phyloP scores from a whole-genome alignment of 92 coral and sea anemone genomes.

The Galaxea fascicularis region DNA sequence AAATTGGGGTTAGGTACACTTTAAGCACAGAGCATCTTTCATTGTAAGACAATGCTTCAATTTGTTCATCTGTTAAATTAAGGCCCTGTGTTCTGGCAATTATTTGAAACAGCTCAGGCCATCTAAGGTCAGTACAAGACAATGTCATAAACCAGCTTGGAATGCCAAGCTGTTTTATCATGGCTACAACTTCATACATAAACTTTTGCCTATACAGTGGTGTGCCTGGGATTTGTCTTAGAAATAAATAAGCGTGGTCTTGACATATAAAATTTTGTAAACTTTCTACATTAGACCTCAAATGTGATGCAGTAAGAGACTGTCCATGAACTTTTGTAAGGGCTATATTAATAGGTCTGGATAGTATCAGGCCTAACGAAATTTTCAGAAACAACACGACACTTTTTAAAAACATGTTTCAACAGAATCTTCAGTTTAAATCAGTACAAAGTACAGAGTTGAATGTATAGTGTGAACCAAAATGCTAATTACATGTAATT shows the following conservation, averaged over 20 bases:
- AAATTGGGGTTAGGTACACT: too few species aligned
- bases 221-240: constrained; percentile 54
- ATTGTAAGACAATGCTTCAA: constrained; percentile 55
- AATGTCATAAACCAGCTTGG: too few species aligned
- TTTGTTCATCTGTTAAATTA: constrained; percentile 54
- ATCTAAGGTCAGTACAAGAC: constrained; percentile 64
- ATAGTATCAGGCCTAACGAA: too few species aligned
- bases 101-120: constrained; percentile 64
- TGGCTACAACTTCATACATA: too few species aligned
- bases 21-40: constrained; percentile 24
- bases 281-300: constrained; percentile 42
- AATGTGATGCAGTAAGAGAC: constrained; percentile 65
- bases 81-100: constrained; percentile 51
- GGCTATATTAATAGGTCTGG: constrained; percentile 18
- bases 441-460: too few species aligned
- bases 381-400: too few species aligned
- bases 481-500: too few species aligned
- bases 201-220: too few species aligned
- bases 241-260: constrained; percentile 71
- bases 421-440: too few species aligned
- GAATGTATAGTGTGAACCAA: too few species aligned
- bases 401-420: too few species aligned
- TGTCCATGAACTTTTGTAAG: constrained; percentile 63
- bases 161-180: too few species aligned
- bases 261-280: constrained; percentile 51